Conservation (phyloP, 2,888 invertebrate species). For the Papilio elwesi region DNA sequence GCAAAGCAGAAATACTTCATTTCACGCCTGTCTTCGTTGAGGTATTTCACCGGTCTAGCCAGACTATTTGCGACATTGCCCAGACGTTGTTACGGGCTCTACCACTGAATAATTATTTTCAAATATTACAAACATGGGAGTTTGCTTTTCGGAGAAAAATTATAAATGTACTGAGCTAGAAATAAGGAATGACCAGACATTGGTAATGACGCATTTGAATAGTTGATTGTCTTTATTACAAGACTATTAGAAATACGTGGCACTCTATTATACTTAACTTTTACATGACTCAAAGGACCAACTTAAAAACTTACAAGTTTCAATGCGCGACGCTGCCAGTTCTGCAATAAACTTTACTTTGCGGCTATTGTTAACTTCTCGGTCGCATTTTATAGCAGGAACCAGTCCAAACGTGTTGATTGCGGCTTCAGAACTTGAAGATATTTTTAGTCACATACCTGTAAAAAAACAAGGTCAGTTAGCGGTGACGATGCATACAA, state of each 20-base stretch:
- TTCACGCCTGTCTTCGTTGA: too few relatives aligned
- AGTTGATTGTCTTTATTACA: constrained; percentile 13
- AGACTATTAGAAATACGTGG: constrained; percentile 5
- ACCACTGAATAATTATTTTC: too few relatives aligned
- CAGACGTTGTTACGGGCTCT: too few relatives aligned
- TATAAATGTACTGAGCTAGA: too few relatives aligned
- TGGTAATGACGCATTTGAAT: background rate
- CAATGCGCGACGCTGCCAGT: constrained; percentile 47
- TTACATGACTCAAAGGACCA: constrained; percentile 54
- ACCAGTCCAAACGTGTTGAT: constrained; percentile 50
- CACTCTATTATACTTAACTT: constrained; percentile 45
- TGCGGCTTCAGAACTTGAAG: constrained; percentile 43
- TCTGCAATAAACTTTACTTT: constrained; percentile 53
- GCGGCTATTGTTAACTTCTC: constrained; percentile 61
- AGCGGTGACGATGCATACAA: too few relatives aligned
- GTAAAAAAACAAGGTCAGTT: constrained; percentile 48
- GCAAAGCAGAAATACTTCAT: too few relatives aligned
- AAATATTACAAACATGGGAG: too few relatives aligned
- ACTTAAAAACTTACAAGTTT: constrained; percentile 55
- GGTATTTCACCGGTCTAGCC: too few relatives aligned
- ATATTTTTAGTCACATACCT: constrained; percentile 51
- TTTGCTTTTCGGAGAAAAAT: too few relatives aligned
- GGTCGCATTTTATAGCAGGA: constrained; percentile 46
- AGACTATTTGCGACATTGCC: too few relatives aligned
- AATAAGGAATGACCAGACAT: background rate